These are phyloP conservation scores for Leptinotarsa defecta DNA, from an alignment of 1,140 invertebrate genomes.

Conservation along the genomic window DNA sequence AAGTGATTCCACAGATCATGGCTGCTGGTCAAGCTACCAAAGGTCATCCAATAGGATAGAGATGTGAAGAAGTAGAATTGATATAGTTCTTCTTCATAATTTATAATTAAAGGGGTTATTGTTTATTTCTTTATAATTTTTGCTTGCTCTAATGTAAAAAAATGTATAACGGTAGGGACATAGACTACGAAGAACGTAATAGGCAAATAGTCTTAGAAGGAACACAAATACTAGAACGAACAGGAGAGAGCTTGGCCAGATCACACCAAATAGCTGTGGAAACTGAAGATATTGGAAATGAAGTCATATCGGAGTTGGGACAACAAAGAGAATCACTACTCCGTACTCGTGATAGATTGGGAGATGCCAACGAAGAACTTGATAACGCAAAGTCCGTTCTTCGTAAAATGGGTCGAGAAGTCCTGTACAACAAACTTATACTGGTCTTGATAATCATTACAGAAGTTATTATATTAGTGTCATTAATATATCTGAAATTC, in stretches of 20 bases:
- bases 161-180: conserved; percentile 1
- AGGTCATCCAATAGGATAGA: no score
- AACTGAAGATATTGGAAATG: conserved; percentile 77
- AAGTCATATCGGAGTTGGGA: conserved; percentile 65
- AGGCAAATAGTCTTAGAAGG: conserved; percentile 63
- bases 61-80: no score
- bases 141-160: not conserved
- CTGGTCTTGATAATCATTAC: conserved; percentile 58
- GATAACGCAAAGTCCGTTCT: conserved; percentile 55
- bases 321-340: conserved; percentile 59
- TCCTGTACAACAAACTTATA: conserved; percentile 60
- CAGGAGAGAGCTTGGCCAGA: conserved; percentile 68
- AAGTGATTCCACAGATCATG: no score
- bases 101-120: no score
- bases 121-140: no score
- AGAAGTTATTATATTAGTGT: conserved; percentile 52
- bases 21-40: no score
- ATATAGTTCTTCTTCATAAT: no score
- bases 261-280: conserved; percentile 76
- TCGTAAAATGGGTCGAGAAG: conserved; percentile 56
- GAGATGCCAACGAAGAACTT: conserved; percentile 58
- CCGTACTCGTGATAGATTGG: conserved; percentile 56
- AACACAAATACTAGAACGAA: conserved; percentile 64
- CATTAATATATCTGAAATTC: conserved; percentile 45
- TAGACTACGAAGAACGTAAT: conserved; percentile 61